Percentiles rank a stretch among this genome's conserved stretches.
phyloP scores from a whole-genome alignment of 2,888 invertebrate species.

The Cepaea hortensis region DNA sequence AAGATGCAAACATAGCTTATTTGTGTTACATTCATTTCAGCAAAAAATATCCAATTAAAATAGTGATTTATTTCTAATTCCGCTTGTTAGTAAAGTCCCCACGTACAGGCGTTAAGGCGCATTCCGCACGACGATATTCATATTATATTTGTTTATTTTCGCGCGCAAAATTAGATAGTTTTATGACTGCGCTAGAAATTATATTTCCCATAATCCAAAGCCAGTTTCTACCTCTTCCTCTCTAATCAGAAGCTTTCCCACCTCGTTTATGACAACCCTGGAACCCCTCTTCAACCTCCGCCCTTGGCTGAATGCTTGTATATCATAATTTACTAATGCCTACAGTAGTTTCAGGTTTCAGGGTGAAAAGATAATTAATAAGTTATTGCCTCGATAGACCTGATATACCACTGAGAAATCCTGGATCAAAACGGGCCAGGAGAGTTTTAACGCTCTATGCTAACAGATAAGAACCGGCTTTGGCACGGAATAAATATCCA shows the following conservation, averaged over 20 bases:
- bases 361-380: slow-evolving; percentile 10
- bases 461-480: background rate
- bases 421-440: background rate
- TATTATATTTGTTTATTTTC: no score
- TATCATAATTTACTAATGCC: slow-evolving; percentile 16
- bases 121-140: no score
- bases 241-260: background rate
- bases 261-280: background rate
- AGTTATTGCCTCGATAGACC: background rate
- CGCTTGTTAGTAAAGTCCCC: no score
- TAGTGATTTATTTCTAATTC: no score
- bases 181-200: background rate
- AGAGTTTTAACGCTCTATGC: background rate
- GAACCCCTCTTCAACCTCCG: background rate
- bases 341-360: slow-evolving; percentile 13
- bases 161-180: no score
- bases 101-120: no score
- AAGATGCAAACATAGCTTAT: no score
- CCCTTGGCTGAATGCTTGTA: background rate
- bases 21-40: no score
- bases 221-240: background rate
- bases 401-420: background rate
- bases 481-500: slow-evolving; percentile 8
- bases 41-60: no score
- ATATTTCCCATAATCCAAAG: background rate